Conservation (phyloP, 2,797 vertebrate species). For the Cetoscarus ocellatus region DNA sequence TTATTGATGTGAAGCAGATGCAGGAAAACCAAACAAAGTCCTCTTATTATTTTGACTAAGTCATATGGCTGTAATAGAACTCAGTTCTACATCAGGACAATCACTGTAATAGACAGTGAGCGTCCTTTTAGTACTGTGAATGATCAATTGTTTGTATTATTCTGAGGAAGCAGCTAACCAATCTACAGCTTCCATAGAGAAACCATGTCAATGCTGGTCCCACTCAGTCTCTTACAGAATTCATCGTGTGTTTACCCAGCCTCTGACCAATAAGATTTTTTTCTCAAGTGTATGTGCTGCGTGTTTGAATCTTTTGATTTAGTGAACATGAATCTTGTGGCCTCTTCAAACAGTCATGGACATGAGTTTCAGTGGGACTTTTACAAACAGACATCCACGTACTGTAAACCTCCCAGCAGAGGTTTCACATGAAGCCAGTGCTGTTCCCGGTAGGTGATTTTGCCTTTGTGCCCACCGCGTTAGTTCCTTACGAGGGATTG, state of each 20-base stretch:
- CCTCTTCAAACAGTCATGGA: conserved; percentile 67
- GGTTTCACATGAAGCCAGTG: conserved; percentile 56
- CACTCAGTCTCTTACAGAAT: conserved; percentile 46
- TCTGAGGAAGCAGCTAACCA: conserved; percentile 61
- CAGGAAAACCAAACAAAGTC: conserved; percentile 41
- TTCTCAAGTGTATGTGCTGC: conserved; percentile 64
- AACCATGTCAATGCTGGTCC: conserved; percentile 47
- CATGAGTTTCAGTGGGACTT: conserved; percentile 58
- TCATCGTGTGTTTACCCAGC: conserved; percentile 64
- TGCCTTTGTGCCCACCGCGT: conserved; percentile 54
- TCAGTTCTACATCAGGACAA: conserved; percentile 49
- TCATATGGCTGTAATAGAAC: conserved; percentile 48
- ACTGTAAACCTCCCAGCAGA: conserved; percentile 62
- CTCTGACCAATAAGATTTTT: conserved; percentile 38
- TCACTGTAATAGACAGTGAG: conserved; percentile 48
- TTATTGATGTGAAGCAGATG: conserved; percentile 47
- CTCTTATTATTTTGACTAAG: conserved; percentile 48
- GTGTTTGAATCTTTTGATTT: conserved; percentile 72
- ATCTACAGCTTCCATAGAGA: conserved; percentile 59
- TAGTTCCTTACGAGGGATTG: conserved; percentile 45
- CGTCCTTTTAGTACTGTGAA: conserved; percentile 69
- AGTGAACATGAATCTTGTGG: conserved; percentile 71
- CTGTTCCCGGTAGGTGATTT: conserved; percentile 55
- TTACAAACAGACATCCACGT: conserved; percentile 39
- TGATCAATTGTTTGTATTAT: conserved; percentile 69